Percentiles rank a stretch among this genome's conserved stretches.
Conservation (phyloP, 2,797 vertebrate genomes). For the Sebastes trivittatus region DNA sequence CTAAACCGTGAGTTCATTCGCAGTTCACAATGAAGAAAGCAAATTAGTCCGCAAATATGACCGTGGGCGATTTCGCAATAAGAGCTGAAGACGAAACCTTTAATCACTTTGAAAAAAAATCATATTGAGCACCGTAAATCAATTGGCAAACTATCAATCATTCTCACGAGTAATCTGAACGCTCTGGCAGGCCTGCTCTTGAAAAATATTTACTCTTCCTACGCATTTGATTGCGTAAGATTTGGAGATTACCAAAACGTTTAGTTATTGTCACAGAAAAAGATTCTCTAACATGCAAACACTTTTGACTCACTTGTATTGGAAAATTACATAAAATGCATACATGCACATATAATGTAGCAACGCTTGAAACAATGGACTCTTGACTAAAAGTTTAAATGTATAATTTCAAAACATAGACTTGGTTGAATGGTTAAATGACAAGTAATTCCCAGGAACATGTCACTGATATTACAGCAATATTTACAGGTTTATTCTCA, state of each 20-base stretch:
- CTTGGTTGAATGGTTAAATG: background rate
- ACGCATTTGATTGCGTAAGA: conserved; percentile 55
- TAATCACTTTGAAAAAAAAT: conserved; percentile 69
- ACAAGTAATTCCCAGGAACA: background rate
- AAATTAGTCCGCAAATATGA: conserved; percentile 43
- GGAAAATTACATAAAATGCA: background rate
- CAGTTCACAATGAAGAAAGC: conserved; percentile 52
- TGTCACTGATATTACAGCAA: background rate
- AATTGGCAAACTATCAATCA: conserved; percentile 67
- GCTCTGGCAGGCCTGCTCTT: conserved; percentile 57
- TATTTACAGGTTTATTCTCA: conserved; percentile 6
- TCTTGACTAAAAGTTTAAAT: background rate
- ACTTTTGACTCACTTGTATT: background rate
- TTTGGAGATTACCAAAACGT: conserved; percentile 46
- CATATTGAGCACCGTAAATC: conserved; percentile 70
- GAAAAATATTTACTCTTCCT: conserved; percentile 66
- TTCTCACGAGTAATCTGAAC: conserved; percentile 56
- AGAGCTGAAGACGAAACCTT: conserved; percentile 60
- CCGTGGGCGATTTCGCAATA: conserved; percentile 53
- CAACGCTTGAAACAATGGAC: background rate
- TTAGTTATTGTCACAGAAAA: conserved; percentile 46
- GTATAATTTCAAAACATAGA: background rate
- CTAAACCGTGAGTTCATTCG: conserved; percentile 56
- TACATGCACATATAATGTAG: background rate
- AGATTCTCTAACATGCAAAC: conserved; percentile 16